Base-by-base conservation (phyloP, 2,113 vertebrate genomes). In the Anguilla rostrata region DNA sequence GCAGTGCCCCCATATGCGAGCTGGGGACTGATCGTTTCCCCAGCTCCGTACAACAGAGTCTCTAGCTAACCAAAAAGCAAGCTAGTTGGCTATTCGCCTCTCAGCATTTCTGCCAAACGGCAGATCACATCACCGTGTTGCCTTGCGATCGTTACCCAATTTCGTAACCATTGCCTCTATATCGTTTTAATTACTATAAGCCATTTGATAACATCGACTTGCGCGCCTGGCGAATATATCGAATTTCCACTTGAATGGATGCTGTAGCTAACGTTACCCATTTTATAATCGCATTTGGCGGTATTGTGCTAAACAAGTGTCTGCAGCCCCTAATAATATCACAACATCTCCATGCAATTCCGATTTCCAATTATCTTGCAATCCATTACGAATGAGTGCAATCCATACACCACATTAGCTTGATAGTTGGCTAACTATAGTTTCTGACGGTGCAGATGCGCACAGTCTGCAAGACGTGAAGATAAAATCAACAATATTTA, bases 31-130 rank as follows among this genome's bases (percentile, higher is more conserved):
- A 18, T 12, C 49, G 53, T 15, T 46, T 46, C 43, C 2, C 81
- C 40, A 43, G 22, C 82, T 87, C 86, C 86, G 49, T 53, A 53
- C 49, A 11, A 53, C 49, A 53, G 49, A 53, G 49, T 53, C 49
- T 53, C 7, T 9, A 57, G 84, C 41, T 81, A 60, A 26, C 60
- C 60, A 66, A 20, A 66, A 66, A 66, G 60, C 63, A 81, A 78
- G 26, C 39, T 85, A 81, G 57, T 22, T 26, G 60, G 20, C 60
- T 75, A n/a, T 34, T 34, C n/a, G n/a, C 71, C n/a, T 75, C 71
- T 1, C n/a, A 75, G 71, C 26, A 75, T 34, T 75, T n/a, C 71
- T 75, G 2, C 71, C 71, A 75, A 22, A 75, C 71, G 34, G 71
- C 11, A n/a, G 71, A n/a, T 34, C 71, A 26, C 60, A n/a, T 1